phyloP scores from a whole-genome alignment of 2,113 vertebrate species.

The Chaetops frenatus region DNA sequence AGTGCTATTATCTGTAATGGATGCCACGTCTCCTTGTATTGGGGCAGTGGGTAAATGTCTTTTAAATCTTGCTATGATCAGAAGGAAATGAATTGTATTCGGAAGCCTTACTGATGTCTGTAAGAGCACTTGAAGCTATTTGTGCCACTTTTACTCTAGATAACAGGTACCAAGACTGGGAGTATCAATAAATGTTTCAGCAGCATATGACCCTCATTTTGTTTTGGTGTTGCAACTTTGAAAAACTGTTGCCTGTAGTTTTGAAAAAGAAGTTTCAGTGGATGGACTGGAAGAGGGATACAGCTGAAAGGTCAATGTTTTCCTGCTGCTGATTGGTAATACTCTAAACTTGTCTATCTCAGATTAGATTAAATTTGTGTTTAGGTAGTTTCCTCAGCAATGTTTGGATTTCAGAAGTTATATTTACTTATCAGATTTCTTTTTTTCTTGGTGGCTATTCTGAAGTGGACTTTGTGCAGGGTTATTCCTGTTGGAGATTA shows the following conservation, averaged over 20 bases:
- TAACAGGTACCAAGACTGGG: neutral
- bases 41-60: neutral
- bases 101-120: neutral
- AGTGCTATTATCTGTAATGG: neutral
- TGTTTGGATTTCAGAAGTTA: neutral
- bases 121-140: neutral
- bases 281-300: neutral
- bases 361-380: neutral
- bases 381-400: neutral
- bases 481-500: neutral
- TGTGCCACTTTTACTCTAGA: neutral
- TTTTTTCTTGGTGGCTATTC: neutral
- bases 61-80: neutral
- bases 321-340: neutral
- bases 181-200: neutral
- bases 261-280: neutral
- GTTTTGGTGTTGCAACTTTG: neutral
- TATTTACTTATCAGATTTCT: neutral
- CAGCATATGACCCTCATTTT: neutral
- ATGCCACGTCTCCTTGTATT: neutral
- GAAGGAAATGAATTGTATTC: neutral
- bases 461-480: neutral
- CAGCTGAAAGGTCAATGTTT: neutral
- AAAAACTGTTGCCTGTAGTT: neutral
- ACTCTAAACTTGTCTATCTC: neutral